Evolutionary conservation across 2,113 vertebrate genomes (phyloP), one percentile per base, ranked within the genome.

Genomic region (Acanthochromis polyacanthus): DNA sequence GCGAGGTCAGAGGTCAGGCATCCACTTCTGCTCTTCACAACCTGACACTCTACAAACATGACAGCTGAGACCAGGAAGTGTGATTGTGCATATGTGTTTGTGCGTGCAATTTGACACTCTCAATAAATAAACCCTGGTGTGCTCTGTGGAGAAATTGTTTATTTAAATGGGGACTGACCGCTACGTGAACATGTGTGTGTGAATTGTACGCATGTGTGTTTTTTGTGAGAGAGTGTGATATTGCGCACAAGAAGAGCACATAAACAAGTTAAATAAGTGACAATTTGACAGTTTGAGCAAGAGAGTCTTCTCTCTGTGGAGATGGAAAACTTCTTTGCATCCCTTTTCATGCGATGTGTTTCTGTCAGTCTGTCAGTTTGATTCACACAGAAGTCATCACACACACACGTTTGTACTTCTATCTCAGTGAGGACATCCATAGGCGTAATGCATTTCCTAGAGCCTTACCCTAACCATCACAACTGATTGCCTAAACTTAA

Each of bases 21-120:
- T 78, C 81, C 73, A 78, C 78, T 71, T 87, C 84, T 86, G 82
- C 85, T 84, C 80, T 83, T 89, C 83, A 90, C 82, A 89, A 88
- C 63, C 60, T 80, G 83, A 89, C 90, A 91, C 91, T 84, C 19
- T 16, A 64, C 67, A 60, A 75, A 86, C 81, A 83, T 82, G 84
- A 86, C 72, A 55, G 75, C 79, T 64, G 67, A 85, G 60, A 78
- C 36, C 23, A 19, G 50, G 20, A 15, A 78, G 81, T 80, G 82
- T 76, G 65, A 46, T 7, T 67, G 75, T 71, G 76, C 30, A 53
- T 14, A 32, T 22, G 4, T 43, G 25, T 16, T 1, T 30, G 75
- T 58, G 32, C 36, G 55, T 4, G 68, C 56, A 23, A 78, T 82
- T 62, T 76, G 72, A 88, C 22, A 68, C 57, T n/a, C 7, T 70